A percentile compares a stretch with the other conserved stretches of the same genome.
These are phyloP conservation scores for Montifringilla adamsi DNA, from an alignment of 2,113 vertebrate genomes.

Conservation along the genomic window DNA sequence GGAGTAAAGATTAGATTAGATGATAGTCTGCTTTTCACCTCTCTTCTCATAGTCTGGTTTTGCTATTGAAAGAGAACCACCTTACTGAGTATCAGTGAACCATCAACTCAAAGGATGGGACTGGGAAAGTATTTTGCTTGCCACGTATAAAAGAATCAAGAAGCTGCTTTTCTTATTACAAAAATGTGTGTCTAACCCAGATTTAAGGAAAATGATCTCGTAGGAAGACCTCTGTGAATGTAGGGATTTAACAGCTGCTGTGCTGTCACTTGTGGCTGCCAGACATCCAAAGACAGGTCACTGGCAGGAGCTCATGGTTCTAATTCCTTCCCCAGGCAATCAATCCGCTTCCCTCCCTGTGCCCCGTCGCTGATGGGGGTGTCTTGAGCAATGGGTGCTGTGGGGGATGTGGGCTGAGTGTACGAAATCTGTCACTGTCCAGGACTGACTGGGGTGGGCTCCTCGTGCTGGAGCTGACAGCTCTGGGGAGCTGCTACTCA, in stretches of 20 bases:
- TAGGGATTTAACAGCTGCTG: neutral
- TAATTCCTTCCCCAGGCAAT: neutral
- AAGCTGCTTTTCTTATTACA: neutral
- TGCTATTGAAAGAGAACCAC: neutral
- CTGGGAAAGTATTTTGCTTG: slow-evolving; percentile 5
- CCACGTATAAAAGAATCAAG: neutral
- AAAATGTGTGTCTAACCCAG: neutral
- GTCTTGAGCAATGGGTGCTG: neutral
- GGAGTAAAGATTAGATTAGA: neutral
- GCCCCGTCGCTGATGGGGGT: rapidly evolving
- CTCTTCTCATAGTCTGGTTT: neutral
- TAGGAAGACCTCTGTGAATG: neutral
- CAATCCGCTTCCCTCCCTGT: rapidly evolving
- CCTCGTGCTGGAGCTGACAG: neutral
- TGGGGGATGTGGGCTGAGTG: rapidly evolving
- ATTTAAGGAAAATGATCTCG: neutral
- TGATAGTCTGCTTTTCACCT: neutral
- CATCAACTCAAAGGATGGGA: neutral
- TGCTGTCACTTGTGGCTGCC: neutral
- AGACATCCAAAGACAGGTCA: neutral
- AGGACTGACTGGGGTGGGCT: neutral
- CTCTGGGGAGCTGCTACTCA: neutral
- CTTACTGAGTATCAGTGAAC: neutral
- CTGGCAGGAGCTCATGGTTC: neutral
- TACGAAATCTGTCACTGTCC: rapidly evolving